Evolutionary conservation across 2,888 invertebrate species (phyloP).

Genomic region (Ernsta delagoae): DNA sequence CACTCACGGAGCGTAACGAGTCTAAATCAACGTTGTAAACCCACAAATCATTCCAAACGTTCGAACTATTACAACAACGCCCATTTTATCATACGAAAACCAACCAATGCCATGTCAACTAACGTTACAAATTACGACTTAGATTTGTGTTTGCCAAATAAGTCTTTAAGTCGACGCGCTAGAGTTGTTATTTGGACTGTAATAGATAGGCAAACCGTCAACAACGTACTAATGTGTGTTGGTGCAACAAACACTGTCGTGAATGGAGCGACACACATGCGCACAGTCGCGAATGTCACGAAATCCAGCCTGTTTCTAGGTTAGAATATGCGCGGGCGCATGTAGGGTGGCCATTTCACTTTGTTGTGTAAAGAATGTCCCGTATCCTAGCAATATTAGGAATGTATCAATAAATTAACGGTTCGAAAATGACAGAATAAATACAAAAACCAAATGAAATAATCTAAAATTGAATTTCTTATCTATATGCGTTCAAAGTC

Average conservation of each 20-base stretch:
- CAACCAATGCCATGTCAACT: conserved; percentile 77
- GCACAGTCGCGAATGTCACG: conserved; percentile 70
- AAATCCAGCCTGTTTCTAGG: conserved; percentile 82
- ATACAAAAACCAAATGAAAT: no score
- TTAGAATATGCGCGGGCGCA: conserved; percentile 77
- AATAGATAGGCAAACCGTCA: conserved; percentile 41
- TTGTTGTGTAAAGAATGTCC: no score
- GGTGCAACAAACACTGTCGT: conserved; percentile 56
- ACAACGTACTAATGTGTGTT: conserved; percentile 53
- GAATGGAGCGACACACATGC: conserved; percentile 61
- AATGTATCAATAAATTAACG: background rate
- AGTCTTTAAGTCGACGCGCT: conserved; percentile 37
- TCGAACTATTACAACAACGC: conserved; percentile 68
- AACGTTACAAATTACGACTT: conserved; percentile 53
- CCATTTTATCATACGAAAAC: conserved; percentile 79
- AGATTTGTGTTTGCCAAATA: conserved; percentile 34
- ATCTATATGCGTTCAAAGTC: conserved; percentile 4
- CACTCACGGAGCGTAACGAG: conserved; percentile 35
- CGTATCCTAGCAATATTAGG: background rate
- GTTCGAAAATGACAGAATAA: no score
- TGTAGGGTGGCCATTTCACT: conserved; percentile 49
- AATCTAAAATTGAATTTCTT: background rate
- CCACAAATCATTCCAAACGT: conserved; percentile 61
- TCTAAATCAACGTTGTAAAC: conserved; percentile 46
- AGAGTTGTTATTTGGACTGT: conserved; percentile 40